phyloP scores from a whole-genome alignment of 2,113 vertebrate genomes.

The Tachycineta bicolor region DNA sequence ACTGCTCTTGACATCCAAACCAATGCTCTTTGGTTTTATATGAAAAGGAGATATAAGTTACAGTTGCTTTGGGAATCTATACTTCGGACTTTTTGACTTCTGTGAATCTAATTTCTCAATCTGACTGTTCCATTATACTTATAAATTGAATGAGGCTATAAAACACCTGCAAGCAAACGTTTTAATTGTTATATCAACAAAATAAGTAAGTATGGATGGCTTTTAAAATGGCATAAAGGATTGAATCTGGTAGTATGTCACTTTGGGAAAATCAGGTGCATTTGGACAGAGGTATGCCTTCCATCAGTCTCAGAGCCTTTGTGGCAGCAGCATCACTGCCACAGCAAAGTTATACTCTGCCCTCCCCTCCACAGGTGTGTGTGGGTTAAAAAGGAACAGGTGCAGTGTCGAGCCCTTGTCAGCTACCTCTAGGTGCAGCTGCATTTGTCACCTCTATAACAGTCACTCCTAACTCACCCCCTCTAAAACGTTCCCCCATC shows the following conservation, averaged over 20 bases:
- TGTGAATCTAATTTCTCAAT: background rate
- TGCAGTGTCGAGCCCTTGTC: background rate
- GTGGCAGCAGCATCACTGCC: background rate
- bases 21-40: background rate
- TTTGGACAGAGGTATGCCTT: background rate
- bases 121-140: background rate
- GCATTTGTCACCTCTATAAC: background rate
- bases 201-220: background rate
- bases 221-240: background rate
- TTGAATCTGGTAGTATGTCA: background rate
- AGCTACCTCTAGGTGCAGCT: fast-evolving
- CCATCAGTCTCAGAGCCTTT: fast-evolving
- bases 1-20: background rate
- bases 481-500: background rate
- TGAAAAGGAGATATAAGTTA: background rate
- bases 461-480: background rate
- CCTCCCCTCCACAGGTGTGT: background rate
- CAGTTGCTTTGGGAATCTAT: background rate
- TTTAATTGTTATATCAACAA: background rate
- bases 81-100: background rate
- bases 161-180: background rate
- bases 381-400: background rate
- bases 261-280: background rate
- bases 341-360: background rate
- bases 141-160: background rate